phyloP scores from a whole-genome alignment of 2,797 vertebrate species.

The Chelidonichthys spinosus region DNA sequence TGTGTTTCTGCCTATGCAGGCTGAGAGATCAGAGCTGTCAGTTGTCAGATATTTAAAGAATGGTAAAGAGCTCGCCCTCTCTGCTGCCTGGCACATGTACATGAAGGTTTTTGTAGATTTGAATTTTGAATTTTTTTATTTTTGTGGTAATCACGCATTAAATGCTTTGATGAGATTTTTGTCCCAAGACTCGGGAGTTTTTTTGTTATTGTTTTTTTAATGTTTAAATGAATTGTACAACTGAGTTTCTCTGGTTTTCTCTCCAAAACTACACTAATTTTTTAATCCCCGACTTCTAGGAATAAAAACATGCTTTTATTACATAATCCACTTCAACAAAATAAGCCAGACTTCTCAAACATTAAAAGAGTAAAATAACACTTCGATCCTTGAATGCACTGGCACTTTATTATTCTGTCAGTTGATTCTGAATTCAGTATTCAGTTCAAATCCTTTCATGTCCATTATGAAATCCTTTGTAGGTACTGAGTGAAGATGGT shows the following conservation, averaged over 20 bases:
- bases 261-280: too few relatives aligned
- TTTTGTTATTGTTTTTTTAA: neutral
- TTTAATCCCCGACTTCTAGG: neutral
- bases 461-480: neutral
- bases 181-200: neutral
- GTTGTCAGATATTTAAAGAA: conserved; percentile 65
- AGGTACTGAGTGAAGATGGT: neutral
- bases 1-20: conserved; percentile 47
- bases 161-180: neutral
- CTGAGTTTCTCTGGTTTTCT: neutral
- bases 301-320: neutral
- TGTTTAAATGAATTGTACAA: neutral
- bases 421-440: neutral
- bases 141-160: neutral
- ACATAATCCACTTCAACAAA: neutral
- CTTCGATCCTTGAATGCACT: neutral
- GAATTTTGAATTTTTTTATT: neutral
- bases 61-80: conserved; percentile 41
- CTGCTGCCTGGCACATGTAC: conserved; percentile 8
- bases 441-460: neutral
- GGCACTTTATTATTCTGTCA: neutral
- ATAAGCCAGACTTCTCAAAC: neutral
- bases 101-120: neutral
- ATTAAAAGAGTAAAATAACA: neutral
- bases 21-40: conserved; percentile 62